These are phyloP conservation scores for Ectemnius lituratus DNA, from an alignment of 2,888 invertebrate genomes.

Conservation along the genomic window DNA sequence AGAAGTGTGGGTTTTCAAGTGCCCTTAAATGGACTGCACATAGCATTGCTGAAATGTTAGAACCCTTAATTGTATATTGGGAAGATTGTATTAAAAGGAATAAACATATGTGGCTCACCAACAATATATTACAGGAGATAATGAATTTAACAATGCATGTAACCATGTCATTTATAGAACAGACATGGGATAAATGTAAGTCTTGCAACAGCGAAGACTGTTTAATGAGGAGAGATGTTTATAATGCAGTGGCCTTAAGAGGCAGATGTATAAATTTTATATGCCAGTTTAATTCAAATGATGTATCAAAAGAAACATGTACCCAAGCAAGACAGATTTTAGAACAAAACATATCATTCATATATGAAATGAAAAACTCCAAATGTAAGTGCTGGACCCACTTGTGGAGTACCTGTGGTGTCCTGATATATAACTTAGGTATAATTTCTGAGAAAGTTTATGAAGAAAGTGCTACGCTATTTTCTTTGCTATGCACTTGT, in stretches of 20 bases:
- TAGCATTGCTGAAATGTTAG: conserved; percentile 47
- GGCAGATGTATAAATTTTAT: conserved; percentile 47
- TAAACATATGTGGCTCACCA: conserved; percentile 35
- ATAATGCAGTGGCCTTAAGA: conserved; percentile 49
- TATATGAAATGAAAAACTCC: conserved; percentile 51
- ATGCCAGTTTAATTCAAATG: conserved; percentile 37
- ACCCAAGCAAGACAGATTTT: conserved; percentile 38
- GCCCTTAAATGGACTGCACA: conserved; percentile 41
- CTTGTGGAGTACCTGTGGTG: conserved; percentile 63
- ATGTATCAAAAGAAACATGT: conserved; percentile 45
- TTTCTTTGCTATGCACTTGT: conserved; percentile 55
- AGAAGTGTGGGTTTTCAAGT: conserved; percentile 29
- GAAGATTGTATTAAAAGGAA: conserved; percentile 43
- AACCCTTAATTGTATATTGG: conserved; percentile 59
- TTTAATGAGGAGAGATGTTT: conserved; percentile 53
- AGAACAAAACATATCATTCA: conserved; percentile 44
- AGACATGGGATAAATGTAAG: conserved; percentile 48
- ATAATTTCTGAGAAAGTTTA: conserved; percentile 55
- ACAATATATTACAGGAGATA: conserved; percentile 40
- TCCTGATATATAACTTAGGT: conserved; percentile 64
- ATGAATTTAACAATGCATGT: conserved; percentile 49
- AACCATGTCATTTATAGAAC: conserved; percentile 37
- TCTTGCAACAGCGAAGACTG: conserved; percentile 51
- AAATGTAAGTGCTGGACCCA: conserved; percentile 61
- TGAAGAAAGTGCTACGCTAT: conserved; percentile 54